phyloP scores from a whole-genome alignment of 2,797 vertebrate species.

The Moxostoma hubbsi region DNA sequence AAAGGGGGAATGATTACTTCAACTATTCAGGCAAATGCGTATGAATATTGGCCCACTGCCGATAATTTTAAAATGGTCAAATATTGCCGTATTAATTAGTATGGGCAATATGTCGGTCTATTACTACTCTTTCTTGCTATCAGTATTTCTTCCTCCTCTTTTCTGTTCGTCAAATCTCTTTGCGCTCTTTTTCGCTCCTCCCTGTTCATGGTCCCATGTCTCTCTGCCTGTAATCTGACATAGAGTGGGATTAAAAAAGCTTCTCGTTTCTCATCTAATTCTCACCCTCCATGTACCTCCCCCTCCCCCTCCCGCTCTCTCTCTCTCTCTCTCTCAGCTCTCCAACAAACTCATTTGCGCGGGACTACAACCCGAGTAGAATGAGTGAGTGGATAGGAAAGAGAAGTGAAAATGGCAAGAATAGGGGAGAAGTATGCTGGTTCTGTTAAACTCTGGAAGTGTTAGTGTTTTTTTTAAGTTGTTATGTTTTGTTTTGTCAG shows the following conservation, averaged over 20 bases:
- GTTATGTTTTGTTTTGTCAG: not conserved
- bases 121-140: not conserved
- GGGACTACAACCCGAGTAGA: slow-evolving; percentile 48
- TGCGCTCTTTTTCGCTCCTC: not conserved
- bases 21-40: too few relatives aligned
- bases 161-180: not conserved
- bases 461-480: not conserved
- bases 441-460: not conserved
- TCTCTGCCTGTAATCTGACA: slow-evolving; percentile 56
- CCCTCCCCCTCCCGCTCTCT: slow-evolving; percentile 32
- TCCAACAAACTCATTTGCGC: slow-evolving; percentile 63
- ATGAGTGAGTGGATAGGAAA: slow-evolving; percentile 49
- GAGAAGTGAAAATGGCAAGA: slow-evolving; percentile 6
- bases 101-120: too few relatives aligned
- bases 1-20: too few relatives aligned
- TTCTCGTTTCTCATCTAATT: slow-evolving; percentile 46
- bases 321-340: slow-evolving; percentile 41
- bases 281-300: slow-evolving; percentile 21
- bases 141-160: slow-evolving; percentile 1
- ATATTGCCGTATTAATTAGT: not conserved
- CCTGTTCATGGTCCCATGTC: slow-evolving; percentile 17
- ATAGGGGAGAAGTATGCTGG: not conserved
- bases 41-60: too few relatives aligned
- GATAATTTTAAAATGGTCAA: not conserved
- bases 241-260: slow-evolving; percentile 53